Evolutionary conservation across 2,888 invertebrate genomes (phyloP).

Genomic region (Pachycephus smyrnensis): DNA sequence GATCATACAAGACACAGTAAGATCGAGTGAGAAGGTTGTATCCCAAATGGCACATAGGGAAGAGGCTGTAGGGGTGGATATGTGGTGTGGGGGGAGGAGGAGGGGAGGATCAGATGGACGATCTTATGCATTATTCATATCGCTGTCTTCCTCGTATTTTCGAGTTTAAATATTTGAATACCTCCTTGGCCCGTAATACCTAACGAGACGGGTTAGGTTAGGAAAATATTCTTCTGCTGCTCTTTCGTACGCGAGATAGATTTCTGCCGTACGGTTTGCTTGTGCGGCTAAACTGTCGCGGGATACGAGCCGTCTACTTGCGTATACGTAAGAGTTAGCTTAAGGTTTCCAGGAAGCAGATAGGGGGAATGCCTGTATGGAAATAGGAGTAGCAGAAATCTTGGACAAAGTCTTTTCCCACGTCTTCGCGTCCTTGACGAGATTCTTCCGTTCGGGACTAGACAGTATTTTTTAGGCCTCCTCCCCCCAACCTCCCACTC

Average conservation of each 20-base stretch:
- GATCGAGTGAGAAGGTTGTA: neutral
- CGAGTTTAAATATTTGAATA: conserved; percentile 66
- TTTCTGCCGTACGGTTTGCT: neutral
- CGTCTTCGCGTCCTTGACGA: neutral
- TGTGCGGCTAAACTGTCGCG: neutral
- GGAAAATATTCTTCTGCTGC: conserved; percentile 55
- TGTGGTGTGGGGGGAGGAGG: conserved; percentile 16
- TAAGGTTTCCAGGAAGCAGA: neutral
- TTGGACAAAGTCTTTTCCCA: neutral
- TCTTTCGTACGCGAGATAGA: conserved; percentile 39
- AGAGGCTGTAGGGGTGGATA: neutral
- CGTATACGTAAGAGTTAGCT: neutral
- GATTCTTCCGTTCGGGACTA: neutral
- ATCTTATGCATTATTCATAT: conserved; percentile 63
- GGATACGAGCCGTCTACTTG: neutral
- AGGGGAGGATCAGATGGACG: conserved; percentile 37
- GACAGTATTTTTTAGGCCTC: neutral
- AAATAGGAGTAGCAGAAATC: neutral
- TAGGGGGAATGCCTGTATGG: neutral
- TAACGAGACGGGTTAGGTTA: conserved; percentile 47
- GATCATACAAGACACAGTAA: neutral
- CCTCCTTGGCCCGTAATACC: conserved; percentile 39
- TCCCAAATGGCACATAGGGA: neutral
- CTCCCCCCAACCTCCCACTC: too few relatives aligned
- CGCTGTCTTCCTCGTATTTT: conserved; percentile 60